Conservation (phyloP, 92 coral and sea anemone genomes). For the Isaurus tuberculatus region DNA sequence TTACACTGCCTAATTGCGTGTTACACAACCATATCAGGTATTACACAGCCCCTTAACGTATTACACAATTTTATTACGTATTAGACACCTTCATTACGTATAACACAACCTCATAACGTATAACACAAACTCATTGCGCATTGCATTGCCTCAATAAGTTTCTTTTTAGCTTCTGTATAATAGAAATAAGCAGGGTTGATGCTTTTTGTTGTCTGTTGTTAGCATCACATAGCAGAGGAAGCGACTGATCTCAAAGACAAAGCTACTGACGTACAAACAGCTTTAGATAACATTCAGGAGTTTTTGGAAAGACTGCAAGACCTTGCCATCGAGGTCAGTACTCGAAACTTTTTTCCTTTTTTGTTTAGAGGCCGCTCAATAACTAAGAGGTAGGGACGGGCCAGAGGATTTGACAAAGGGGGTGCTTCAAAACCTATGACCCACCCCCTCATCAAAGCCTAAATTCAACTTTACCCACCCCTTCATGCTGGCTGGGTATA, state of each 20-base stretch:
- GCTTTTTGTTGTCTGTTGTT: not conserved
- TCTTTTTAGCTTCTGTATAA: not conserved
- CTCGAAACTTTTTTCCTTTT: not conserved
- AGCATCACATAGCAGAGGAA: slow-evolving; percentile 68
- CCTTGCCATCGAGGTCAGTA: slow-evolving; percentile 76
- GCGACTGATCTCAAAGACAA: slow-evolving; percentile 74
- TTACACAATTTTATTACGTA: too few relatives aligned
- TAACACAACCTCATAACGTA: too few relatives aligned
- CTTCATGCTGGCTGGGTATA: too few relatives aligned
- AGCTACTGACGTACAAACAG: slow-evolving; percentile 84
- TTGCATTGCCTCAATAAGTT: too few relatives aligned
- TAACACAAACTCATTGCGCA: too few relatives aligned
- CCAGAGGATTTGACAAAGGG: too few relatives aligned
- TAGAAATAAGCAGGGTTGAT: not conserved
- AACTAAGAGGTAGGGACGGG: too few relatives aligned
- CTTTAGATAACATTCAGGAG: slow-evolving; percentile 72
- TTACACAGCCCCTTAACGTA: not conserved
- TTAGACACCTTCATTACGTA: too few relatives aligned
- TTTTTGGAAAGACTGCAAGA: slow-evolving; percentile 71
- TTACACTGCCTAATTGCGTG: not conserved
- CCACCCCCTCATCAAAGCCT: too few relatives aligned
- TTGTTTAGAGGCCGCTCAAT: too few relatives aligned
- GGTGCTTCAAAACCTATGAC: too few relatives aligned
- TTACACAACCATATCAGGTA: not conserved
- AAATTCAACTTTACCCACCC: too few relatives aligned